A percentile compares a stretch with the other conserved stretches of the same genome.
Evolutionary conservation across 2,113 vertebrate genomes (phyloP).

Genomic region (Pandion haliaetus): DNA sequence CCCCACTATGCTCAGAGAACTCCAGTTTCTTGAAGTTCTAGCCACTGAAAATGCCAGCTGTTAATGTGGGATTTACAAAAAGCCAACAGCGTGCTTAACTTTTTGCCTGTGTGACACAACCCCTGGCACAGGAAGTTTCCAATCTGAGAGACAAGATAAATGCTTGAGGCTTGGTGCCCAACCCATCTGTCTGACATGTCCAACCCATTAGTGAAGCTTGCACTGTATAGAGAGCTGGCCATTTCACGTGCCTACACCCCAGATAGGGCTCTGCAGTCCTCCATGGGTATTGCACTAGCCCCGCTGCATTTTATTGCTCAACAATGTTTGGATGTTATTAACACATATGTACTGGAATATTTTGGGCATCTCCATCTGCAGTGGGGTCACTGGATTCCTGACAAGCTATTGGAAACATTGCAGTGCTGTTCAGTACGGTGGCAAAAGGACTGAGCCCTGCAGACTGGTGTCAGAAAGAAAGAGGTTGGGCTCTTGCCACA

Average conservation of each 20-base stretch:
- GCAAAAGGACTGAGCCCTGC: neutral
- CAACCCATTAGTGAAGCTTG: neutral
- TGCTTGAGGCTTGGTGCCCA: neutral
- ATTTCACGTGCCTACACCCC: neutral
- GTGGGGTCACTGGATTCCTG: neutral
- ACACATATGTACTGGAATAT: neutral
- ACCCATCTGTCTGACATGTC: neutral
- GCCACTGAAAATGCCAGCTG: neutral
- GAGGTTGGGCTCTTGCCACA: neutral
- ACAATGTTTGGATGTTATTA: neutral
- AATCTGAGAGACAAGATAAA: neutral
- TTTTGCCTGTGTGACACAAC: neutral
- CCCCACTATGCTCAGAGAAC: neutral
- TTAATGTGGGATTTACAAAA: neutral
- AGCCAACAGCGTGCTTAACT: neutral
- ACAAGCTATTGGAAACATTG: neutral
- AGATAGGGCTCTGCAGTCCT: neutral
- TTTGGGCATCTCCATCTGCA: neutral
- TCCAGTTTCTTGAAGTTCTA: neutral
- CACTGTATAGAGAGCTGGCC: neutral
- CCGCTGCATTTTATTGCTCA: neutral
- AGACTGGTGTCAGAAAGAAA: neutral
- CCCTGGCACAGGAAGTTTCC: neutral
- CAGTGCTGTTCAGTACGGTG: neutral
- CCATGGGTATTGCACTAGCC: neutral